Evolutionary conservation across 2,113 vertebrate genomes (phyloP), one percentile per base, ranked within the genome.

Genomic region (Ifrita kowaldi): DNA sequence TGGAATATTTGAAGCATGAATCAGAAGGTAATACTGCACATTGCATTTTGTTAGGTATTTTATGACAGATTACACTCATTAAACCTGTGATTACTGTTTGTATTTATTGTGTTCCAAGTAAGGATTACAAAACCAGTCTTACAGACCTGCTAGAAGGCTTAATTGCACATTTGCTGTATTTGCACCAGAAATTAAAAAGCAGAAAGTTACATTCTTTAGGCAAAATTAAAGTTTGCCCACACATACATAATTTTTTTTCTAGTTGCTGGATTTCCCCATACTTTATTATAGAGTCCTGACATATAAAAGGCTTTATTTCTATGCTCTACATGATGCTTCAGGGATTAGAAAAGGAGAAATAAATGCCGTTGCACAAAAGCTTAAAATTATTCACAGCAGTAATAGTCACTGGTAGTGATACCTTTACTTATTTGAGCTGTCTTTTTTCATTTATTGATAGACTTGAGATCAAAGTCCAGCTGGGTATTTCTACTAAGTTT

Each of bases 21-120:
- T 65, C 80, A 87, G 70, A 68, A 93, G 91, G 65, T 64, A 91
- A 80, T 52, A 64, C 18, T 90, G 53, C 77, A 93, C 39, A 24
- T 5, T 52, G 46, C 64, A 35, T 67, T 89, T 92, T 88, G 27
- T 82, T 96, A 71, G 69, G 63, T 89, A 41, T 76, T 95, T 96
- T 91, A 90, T 91, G 91, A 95, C 53, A 90, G 90, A 90, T 97
- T 91, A 73, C 64, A 87, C 63, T 95, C 80, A 93, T 95, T 95
- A 96, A 97, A 95, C n/a, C 53, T 82, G 41, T 95, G 90, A 94
- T 96, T 97, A 91, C 75, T 93, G n/a, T 83, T 96, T 92, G 88
- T 76, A 75, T 96, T 96, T 92, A 90, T 37, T 90, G 84, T 33
- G 39, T 96, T 96, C 86, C 68, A 84, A 85, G 57, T 37, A 87